Evolutionary conservation across 1,140 invertebrate species (phyloP).

Genomic region (Drosophila leontia): DNA sequence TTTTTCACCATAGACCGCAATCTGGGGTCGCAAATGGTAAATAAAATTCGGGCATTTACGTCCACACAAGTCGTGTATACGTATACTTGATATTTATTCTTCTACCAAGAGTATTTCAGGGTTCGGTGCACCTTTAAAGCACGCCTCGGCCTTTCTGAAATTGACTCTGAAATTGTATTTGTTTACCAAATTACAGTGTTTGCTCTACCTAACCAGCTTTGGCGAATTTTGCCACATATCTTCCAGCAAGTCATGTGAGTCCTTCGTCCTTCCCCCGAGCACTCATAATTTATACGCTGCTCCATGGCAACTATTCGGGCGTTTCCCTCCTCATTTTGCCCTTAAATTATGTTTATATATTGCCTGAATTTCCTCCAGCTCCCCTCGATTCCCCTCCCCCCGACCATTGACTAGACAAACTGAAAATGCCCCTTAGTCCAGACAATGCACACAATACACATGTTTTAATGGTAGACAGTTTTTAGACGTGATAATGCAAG

Average conservation of each 20-base stretch:
- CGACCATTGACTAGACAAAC: conserved; percentile 16
- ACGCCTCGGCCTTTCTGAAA: conserved; percentile 2
- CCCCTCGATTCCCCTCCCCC: background rate
- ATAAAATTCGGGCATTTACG: background rate
- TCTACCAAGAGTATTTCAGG: background rate
- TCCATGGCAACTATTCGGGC: conserved; percentile 18
- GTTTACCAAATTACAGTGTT: conserved; percentile 20
- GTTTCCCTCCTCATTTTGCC: conserved; percentile 14
- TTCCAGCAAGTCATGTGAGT: conserved; percentile 10
- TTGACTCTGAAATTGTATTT: conserved; percentile 29
- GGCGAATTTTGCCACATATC: conserved; percentile 28
- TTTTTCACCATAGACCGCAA: background rate
- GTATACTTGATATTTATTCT: background rate
- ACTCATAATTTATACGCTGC: conserved; percentile 43
- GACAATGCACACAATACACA: conserved; percentile 55
- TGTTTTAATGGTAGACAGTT: conserved; percentile 68
- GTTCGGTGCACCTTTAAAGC: background rate
- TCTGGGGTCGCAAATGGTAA: background rate
- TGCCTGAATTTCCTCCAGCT: conserved; percentile 21
- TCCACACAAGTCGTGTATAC: background rate
- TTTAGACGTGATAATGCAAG: conserved; percentile 77
- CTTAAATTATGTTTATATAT: conserved; percentile 62
- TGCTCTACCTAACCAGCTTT: conserved; percentile 17
- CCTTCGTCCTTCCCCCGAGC: conserved; percentile 10
- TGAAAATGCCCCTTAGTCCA: conserved; percentile 23